Conservation (phyloP, 2,888 invertebrate species). For the Tyria jacobaeae region DNA sequence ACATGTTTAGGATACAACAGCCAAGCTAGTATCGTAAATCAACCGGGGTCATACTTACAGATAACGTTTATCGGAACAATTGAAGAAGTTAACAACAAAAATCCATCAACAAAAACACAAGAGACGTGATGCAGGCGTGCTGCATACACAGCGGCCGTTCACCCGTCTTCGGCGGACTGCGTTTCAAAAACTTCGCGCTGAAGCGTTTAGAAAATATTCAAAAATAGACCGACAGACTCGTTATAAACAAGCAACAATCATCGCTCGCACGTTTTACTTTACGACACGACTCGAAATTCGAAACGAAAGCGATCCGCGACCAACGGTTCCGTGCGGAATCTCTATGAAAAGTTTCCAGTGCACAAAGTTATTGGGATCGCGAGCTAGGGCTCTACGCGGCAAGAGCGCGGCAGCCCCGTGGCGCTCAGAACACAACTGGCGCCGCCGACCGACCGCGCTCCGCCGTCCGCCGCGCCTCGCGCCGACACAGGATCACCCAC, state of each 20-base stretch:
- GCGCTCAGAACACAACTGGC: constrained; percentile 81
- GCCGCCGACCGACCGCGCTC: constrained; percentile 64
- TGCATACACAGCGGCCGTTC: constrained; percentile 83
- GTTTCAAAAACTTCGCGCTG: constrained; percentile 85
- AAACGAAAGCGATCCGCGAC: constrained; percentile 63
- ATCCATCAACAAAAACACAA: constrained; percentile 85
- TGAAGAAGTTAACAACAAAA: constrained; percentile 80
- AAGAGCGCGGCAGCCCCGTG: constrained; percentile 76
- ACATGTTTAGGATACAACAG: constrained; percentile 61
- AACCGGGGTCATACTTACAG: constrained; percentile 85
- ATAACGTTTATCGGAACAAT: constrained; percentile 76
- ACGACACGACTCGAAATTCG: constrained; percentile 62
- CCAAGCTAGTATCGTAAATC: constrained; percentile 78
- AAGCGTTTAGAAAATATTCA: constrained; percentile 85
- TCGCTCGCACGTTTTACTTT: constrained; percentile 63
- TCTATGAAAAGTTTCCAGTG: constrained; percentile 85
- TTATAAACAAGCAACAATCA: constrained; percentile 72
- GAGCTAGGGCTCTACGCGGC: constrained; percentile 73
- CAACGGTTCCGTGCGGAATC: constrained; percentile 66
- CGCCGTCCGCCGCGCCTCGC: constrained; percentile 69
- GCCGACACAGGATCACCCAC: constrained; percentile 74
- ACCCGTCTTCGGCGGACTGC: constrained; percentile 81
- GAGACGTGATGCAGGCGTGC: constrained; percentile 78
- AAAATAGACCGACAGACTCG: constrained; percentile 82
- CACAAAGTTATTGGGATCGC: constrained; percentile 83